A percentile compares a stretch with the other conserved stretches of the same genome.
Evolutionary conservation across 2,797 vertebrate species (phyloP).

Genomic region (Myotis planiceps): DNA sequence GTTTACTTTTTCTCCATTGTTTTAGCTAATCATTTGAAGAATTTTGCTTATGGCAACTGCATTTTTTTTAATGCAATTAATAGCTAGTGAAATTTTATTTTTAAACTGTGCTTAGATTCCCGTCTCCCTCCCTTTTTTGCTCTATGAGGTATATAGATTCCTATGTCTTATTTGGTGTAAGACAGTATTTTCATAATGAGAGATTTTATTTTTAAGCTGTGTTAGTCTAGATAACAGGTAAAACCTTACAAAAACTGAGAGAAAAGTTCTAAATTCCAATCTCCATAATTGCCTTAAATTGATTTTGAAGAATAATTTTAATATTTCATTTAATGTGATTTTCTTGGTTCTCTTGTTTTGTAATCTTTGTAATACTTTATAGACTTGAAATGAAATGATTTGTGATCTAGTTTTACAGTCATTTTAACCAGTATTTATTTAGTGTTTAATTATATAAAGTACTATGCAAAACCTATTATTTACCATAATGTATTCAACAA

Average conservation of each 20-base stretch:
- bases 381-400: constrained; percentile 9
- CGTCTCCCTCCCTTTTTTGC: neutral
- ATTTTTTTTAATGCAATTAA: neutral
- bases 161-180: neutral
- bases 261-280: neutral
- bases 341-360: neutral
- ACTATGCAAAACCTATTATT: neutral
- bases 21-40: constrained; percentile 19
- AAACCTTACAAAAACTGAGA: neutral
- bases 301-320: constrained; percentile 14
- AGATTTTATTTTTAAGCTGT: constrained; percentile 2
- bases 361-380: neutral
- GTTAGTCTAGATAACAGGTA: neutral
- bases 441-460: neutral
- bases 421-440: neutral
- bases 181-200: neutral
- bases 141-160: neutral
- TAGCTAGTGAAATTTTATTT: constrained; percentile 40
- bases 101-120: neutral
- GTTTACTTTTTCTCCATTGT: neutral
- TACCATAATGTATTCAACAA: neutral
- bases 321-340: neutral
- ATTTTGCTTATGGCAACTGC: neutral
- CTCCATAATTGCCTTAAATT: neutral
- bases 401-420: neutral